A percentile compares a stretch with the other conserved stretches of the same genome.
These are phyloP conservation scores for Octomys mimax DNA, from an alignment of 2,797 vertebrate species.

Conservation along the genomic window DNA sequence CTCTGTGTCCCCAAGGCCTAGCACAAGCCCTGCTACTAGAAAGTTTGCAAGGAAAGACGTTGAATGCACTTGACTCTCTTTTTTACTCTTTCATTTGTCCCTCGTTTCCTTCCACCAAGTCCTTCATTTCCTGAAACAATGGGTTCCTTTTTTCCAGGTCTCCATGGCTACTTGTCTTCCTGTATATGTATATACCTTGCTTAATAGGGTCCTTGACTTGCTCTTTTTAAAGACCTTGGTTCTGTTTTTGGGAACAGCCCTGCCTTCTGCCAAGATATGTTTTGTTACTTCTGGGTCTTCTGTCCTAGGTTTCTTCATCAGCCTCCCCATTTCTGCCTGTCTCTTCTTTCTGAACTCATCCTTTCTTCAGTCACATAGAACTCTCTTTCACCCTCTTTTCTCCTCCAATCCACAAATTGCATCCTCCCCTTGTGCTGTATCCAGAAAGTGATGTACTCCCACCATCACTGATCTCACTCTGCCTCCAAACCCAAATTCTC, in stretches of 20 bases:
- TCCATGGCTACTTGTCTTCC: not conserved
- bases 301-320: conserved; percentile 9
- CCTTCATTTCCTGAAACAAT: not conserved
- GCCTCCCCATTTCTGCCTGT: not conserved
- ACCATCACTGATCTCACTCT: not conserved
- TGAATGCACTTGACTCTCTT: not conserved
- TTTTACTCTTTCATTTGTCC: not conserved
- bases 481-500: too few relatives aligned
- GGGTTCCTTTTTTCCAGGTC: not conserved
- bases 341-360: conserved; percentile 14
- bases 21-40: not conserved
- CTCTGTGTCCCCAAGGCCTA: not conserved
- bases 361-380: not conserved
- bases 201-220: not conserved
- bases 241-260: conserved; percentile 43
- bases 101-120: not conserved
- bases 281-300: conserved; percentile 21
- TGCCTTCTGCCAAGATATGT: not conserved
- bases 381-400: not conserved
- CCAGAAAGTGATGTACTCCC: not conserved
- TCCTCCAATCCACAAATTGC: not conserved
- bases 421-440: not conserved
- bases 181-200: not conserved
- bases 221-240: conserved; percentile 40
- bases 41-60: not conserved